These are phyloP conservation scores for Diplosoma virens DNA, from an alignment of 23 tunicate genomes.

Conservation along the genomic window DNA sequence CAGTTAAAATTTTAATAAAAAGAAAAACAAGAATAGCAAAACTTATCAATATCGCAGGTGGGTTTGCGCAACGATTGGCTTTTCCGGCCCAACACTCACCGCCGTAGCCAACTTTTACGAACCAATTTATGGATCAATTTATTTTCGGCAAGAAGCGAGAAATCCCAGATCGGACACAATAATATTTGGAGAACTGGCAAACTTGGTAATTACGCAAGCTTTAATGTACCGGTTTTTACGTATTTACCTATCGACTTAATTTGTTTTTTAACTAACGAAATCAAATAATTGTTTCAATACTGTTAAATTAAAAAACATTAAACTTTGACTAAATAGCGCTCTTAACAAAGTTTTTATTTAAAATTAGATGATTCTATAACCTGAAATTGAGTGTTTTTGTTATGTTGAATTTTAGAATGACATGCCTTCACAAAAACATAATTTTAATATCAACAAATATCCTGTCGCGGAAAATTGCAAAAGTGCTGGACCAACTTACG, in stretches of 20 bases:
- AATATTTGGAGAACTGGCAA: constrained; percentile 62
- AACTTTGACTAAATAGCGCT: too few species aligned
- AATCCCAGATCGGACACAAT: constrained; percentile 44
- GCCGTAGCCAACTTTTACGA: constrained; percentile 49
- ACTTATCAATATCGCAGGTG: constrained; percentile 23
- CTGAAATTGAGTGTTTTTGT: not conserved
- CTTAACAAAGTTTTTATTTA: too few species aligned
- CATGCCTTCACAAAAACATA: constrained; percentile 31
- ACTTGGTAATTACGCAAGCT: constrained; percentile 31
- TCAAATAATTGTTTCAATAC: too few species aligned
- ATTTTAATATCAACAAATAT: constrained; percentile 59
- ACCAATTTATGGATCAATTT: constrained; percentile 79
- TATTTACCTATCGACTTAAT: not conserved
- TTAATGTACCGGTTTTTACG: too few species aligned
- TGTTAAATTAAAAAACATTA: too few species aligned
- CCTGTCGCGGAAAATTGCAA: constrained; percentile 56
- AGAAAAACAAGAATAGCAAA: too few species aligned
- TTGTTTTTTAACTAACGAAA: not conserved
- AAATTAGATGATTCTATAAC: too few species aligned
- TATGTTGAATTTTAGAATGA: constrained; percentile 14
- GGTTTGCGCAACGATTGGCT: constrained; percentile 53
- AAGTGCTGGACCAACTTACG: constrained; percentile 65
- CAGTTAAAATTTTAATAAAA: too few species aligned
- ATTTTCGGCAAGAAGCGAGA: constrained; percentile 42
- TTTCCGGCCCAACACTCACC: constrained; percentile 28